Base-by-base conservation (phyloP, 2,113 vertebrate species). In the Oncorhynchus nerka region DNA sequence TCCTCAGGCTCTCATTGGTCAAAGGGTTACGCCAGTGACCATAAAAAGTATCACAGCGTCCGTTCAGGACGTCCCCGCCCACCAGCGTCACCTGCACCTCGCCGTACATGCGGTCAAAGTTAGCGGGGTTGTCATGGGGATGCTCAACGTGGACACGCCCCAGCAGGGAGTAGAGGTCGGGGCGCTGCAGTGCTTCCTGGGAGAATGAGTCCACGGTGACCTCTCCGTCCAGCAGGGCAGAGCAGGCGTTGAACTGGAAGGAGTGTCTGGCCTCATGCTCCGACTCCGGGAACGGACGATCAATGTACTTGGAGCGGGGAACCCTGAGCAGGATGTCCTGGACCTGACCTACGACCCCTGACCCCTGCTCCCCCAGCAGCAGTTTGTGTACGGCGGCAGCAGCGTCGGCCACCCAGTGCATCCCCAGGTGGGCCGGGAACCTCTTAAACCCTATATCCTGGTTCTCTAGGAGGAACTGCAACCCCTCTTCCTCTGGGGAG, bases 11-110 rank as follows among this genome's bases (percentile, higher is more conserved):
- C 74, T 95, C 94, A 3, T 92, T 87, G 77, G 92, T 94, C 70
- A 97, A 90, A 1, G 96, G 96, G 57, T 95, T 95, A 75, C 95
- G 94, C 96, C 96, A 97, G 89, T 97, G 96, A 64, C 96, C 96
- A 0, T 97, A 96, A 88, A 97, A 97, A n/a, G 95, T 96, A 87
- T 96, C 91, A 67, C 95, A 96, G 61, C 92, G 94, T 5, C 94
- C 95, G 0, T 64, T 90, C 55, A 96, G 88, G 7, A 95, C 64
- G 5, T 95, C 93, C 6, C 95, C 94, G 0, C 86, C 91, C 22
- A 86, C 88, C 59, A 96, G 89, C 1, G 92, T 92, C 74, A 97
- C 92, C 26, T 91, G 91, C 71, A 96, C 92, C 81, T 97, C 95
- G 0, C 92, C 93, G 0, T 97, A 96, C 95, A 97, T 96, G 80